Evolutionary conservation across 2,888 invertebrate species (phyloP), one percentile per base, ranked within the genome.

Genomic region (Metellina segmentata): DNA sequence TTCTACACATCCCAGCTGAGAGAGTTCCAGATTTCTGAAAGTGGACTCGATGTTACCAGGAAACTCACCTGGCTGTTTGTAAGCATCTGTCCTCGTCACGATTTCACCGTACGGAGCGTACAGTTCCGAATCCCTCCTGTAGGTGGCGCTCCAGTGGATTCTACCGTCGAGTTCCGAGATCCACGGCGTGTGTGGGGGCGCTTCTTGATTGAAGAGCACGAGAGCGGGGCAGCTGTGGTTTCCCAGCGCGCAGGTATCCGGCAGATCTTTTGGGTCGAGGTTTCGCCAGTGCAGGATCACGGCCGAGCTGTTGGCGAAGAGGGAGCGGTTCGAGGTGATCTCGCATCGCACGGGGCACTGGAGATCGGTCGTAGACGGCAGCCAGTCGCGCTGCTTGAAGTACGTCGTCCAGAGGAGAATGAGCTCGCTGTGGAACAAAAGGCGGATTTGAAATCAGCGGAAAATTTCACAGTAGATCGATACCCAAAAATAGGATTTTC

Each of bases 241-340:
- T 1, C 19, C n/a, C 6, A 4, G 13, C 0, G 13, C 48, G 20
- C 49, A 49, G 11, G 49, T 6, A 0, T 34, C n/a, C 0, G 92
- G 92, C 7, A 89, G 16, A 19, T 92, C 89, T 0, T 70, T n/a
- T 0, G 53, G 11, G 6, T 85, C 19, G 7, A 86, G 49, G 61
- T 89, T 77, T 2, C 92, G 72, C 92, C 89, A 92, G 69, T 92
- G 92, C n/a, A 92, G 7, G n/a, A 92, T 20, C 6, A 92, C 51
- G 9, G 89, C 92, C 0, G 81, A 75, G 16, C 85, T 85, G 19
- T 82, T 13, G 1, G 8, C n/a, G 8, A 89, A 9, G 16, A 82
- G 52, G 34, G 71, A 70, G 6, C 89, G 83, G 34, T 92, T 71
- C 53, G 85, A 81, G 1, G 92, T 86, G 16, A 89, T 82, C 11